Evolutionary conservation across 2,797 vertebrate species (phyloP), one percentile per base, ranked within the genome.

Genomic region (Argentina silus): DNA sequence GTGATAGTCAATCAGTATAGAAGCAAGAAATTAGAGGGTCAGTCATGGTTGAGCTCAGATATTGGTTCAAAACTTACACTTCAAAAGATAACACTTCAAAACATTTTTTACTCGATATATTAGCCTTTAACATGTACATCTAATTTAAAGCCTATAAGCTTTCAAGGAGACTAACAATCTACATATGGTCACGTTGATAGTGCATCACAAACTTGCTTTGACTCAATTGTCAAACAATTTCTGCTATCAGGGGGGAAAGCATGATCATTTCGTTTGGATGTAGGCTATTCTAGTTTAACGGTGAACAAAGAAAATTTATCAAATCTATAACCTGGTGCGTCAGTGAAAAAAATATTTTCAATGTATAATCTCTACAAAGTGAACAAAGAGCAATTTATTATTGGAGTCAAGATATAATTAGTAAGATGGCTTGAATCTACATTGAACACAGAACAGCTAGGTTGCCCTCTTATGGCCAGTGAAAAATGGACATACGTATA

Each of bases 401-500:
- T 3, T 43, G 21, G 21, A 27, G 27, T 23, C 27, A 4, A 17
- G 21, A 11, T 27, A 59, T 23, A 1, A 2, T 15, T 53, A 6
- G 7, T 11, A 23, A 59, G 21, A 1, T 59, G 17, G 4, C 6
- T 14, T 53, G 15, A 17, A 57, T 57, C 7, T 21, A 19, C 36
- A 36, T 36, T 56, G 44, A 5, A 23, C 8, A 57, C 55, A 27
- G 48, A 51, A 78, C 19, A 72, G 51, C 51, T 60, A 55, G 42
- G 69, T 69, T 53, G 73, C 78, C 78, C 78, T 77, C 81, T 77
- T 61, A 74, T 77, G 80, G 69, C 36, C 51, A 59, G 7, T 56
- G 9, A 50, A 15, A n/a, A 55, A 65, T 44, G 47, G 48, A 3
- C 42, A 27, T 5, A 3, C 6, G 59, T 1, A 12, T 67, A 62